These are phyloP conservation scores for Holothuria leucospilota DNA, from an alignment of 53 echinoderm and acorn worm genomes.

Conservation along the genomic window DNA sequence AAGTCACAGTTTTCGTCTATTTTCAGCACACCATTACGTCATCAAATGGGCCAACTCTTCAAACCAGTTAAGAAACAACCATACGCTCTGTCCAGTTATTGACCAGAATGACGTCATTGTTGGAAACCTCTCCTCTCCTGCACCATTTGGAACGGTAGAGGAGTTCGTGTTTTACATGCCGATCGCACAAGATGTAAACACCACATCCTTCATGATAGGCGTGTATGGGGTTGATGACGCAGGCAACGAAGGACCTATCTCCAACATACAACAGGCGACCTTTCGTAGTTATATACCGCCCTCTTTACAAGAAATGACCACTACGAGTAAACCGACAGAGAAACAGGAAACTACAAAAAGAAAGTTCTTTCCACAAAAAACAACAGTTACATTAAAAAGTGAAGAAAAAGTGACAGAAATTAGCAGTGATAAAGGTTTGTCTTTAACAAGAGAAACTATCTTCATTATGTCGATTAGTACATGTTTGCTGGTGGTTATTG, in stretches of 20 bases:
- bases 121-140: slow-evolving; percentile 14
- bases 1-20: not conserved
- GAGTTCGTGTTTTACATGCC: not conserved
- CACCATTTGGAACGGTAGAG: slow-evolving; percentile 5
- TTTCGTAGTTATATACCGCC: slow-evolving; percentile 19
- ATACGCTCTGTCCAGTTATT: not conserved
- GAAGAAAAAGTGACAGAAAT: too few relatives aligned
- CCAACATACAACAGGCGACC: slow-evolving; percentile 8
- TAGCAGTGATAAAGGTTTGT: too few relatives aligned
- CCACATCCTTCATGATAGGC: not conserved
- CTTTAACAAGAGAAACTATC: too few relatives aligned
- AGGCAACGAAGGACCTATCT: not conserved
- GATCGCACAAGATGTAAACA: not conserved
- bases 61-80: not conserved
- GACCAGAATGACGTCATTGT: not conserved
- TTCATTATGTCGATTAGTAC: too few relatives aligned
- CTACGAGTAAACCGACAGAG: too few relatives aligned
- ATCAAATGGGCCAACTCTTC: slow-evolving; percentile 25
- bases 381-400: too few relatives aligned
- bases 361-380: too few relatives aligned
- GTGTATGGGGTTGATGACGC: slow-evolving; percentile 21
- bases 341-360: too few relatives aligned
- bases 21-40: slow-evolving; percentile 13
- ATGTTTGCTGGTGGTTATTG: too few relatives aligned
- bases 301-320: not conserved